A percentile compares a stretch with the other conserved stretches of the same genome.
phyloP scores from a whole-genome alignment of 2,888 invertebrate genomes.

The Polymixis flavicincta region DNA sequence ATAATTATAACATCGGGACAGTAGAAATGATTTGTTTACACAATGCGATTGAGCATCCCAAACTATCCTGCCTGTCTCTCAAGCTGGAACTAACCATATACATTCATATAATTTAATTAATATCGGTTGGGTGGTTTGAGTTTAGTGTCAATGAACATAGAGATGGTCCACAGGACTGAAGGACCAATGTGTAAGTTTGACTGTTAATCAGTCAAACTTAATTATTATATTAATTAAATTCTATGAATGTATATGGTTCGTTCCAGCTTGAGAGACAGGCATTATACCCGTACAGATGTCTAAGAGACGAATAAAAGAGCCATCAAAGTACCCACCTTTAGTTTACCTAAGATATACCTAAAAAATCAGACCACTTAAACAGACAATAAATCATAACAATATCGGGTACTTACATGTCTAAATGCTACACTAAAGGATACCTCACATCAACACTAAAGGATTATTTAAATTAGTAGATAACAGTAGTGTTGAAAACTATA shows the following conservation, averaged over 20 bases:
- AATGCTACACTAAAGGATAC: too few relatives aligned
- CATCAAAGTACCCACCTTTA: neutral
- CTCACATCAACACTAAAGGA: neutral
- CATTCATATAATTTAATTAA: neutral
- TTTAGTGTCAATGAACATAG: too few relatives aligned
- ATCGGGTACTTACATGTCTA: neutral
- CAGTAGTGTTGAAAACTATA: conserved; percentile 26
- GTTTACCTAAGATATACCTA: neutral
- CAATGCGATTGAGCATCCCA: neutral
- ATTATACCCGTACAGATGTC: too few relatives aligned
- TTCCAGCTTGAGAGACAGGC: too few relatives aligned
- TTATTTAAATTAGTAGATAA: conserved; percentile 17
- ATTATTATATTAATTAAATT: too few relatives aligned
- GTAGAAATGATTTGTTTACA: conserved; percentile 2
- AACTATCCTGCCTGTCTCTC: neutral
- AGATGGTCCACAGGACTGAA: neutral
- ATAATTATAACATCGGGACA: conserved; percentile 17
- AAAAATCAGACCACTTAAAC: conserved; percentile 9
- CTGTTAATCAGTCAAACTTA: too few relatives aligned
- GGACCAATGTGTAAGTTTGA: neutral
- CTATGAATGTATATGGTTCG: too few relatives aligned
- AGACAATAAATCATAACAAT: conserved; percentile 11
- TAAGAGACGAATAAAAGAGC: conserved; percentile 7
- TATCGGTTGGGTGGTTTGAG: neutral
- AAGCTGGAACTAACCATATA: neutral